phyloP scores from a whole-genome alignment of 2,888 invertebrate genomes.

The Coelogynopora nodosa region DNA sequence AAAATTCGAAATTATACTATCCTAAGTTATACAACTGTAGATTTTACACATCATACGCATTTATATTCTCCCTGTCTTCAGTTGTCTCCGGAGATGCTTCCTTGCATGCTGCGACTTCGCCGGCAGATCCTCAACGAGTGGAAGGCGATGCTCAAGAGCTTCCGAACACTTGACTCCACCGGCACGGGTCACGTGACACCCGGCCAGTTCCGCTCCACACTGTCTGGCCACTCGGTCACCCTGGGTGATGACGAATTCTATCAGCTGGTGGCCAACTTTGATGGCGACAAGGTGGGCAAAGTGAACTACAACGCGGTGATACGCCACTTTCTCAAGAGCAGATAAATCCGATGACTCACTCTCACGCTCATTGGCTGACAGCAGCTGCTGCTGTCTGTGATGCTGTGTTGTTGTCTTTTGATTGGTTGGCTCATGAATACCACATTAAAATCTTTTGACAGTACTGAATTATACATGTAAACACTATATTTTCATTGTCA shows the following conservation, averaged over 20 bases:
- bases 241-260: constrained; percentile 58
- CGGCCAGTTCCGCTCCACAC: constrained; percentile 53
- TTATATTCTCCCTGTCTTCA: neutral
- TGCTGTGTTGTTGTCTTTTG: too few species aligned
- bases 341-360: too few species aligned
- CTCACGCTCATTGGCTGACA: too few species aligned
- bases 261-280: constrained; percentile 54
- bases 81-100: constrained; percentile 28
- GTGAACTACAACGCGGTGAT: constrained; percentile 59
- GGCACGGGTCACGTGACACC: constrained; percentile 52
- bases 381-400: too few species aligned
- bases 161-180: constrained; percentile 52
- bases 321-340: constrained; percentile 50
- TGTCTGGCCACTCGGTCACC: constrained; percentile 53
- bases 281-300: constrained; percentile 53
- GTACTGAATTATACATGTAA: too few species aligned
- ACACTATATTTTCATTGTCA: too few species aligned
- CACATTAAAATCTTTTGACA: too few species aligned
- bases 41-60: too few species aligned
- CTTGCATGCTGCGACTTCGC: constrained; percentile 51
- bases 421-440: too few species aligned
- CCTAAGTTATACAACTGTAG: too few species aligned
- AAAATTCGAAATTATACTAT: too few species aligned
- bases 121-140: constrained; percentile 54
- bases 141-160: constrained; percentile 58